A percentile compares a stretch with the other conserved stretches of the same genome.
Conservation (phyloP, 2,888 invertebrate species). For the Mimumesa dahlbomi region DNA sequence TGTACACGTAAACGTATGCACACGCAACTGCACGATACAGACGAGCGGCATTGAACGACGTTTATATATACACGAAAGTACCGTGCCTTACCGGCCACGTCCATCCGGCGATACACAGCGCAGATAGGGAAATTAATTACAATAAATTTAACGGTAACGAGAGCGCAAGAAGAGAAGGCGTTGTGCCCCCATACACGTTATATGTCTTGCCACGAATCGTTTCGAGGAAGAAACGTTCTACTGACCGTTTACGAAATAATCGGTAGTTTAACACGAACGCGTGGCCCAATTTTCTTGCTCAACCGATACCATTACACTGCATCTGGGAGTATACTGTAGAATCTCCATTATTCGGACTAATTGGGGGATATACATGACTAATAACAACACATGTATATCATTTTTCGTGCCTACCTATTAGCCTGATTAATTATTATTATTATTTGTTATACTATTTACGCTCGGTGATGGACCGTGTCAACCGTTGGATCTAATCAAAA, state of each 20-base stretch:
- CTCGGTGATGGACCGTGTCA: too few species aligned
- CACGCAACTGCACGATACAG: constrained; percentile 1
- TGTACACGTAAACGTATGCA: not conserved
- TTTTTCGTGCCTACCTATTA: too few species aligned
- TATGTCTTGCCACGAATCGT: constrained; percentile 23
- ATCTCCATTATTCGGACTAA: too few species aligned
- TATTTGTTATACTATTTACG: too few species aligned
- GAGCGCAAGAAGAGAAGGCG: constrained; percentile 69
- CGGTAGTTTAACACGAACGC: constrained; percentile 28
- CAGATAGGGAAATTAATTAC: constrained; percentile 80
- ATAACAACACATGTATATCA: too few species aligned
- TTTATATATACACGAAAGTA: constrained; percentile 60
- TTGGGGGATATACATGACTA: too few species aligned
- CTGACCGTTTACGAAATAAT: constrained; percentile 34
- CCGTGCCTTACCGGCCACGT: constrained; percentile 56
- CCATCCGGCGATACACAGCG: constrained; percentile 71
- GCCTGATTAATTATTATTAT: too few species aligned
- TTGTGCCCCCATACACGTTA: constrained; percentile 3
- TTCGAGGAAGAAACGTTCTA: constrained; percentile 15
- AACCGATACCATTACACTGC: not conserved
- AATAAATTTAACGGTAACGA: constrained; percentile 80
- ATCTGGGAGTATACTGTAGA: too few species aligned
- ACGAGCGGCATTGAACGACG: constrained; percentile 62
- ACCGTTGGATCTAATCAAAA: too few species aligned
- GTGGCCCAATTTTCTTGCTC: not conserved